Evolutionary conservation across 2,888 invertebrate species (phyloP), one percentile per base, ranked within the genome.

Genomic region (Sphaeridia pumilis): DNA sequence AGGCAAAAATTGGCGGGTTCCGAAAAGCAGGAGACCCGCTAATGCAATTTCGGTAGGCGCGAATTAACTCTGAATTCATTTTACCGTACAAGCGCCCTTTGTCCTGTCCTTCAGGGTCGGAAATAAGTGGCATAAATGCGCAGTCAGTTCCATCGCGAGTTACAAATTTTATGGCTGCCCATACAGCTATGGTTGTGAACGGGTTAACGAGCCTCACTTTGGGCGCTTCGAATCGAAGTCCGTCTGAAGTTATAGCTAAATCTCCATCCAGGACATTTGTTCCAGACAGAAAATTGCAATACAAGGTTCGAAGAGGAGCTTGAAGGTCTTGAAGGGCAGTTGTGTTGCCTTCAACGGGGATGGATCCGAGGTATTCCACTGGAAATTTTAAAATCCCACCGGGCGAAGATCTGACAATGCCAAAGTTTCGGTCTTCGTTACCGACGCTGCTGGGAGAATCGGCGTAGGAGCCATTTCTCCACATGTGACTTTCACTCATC

Each of bases 81-180:
- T 47, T 36, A 1, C 58, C 57, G 55, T 64, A 65, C 1, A 65
- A 46, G 31, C 62, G 49, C 35, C 63, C 57, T 49, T 65, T 58
- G 38, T 65, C 63, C 51, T 64, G 60, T 38, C 66, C 60, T 46
- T 64, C 61, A 2, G 86, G 84, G 70, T 87, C 86, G 42, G 85
- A 83, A 57, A 85, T 84, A 48, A 90, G 72, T 2, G 90, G 90
- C 59, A 89, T 72, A 69, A 90, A 90, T 31, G 89, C 88, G 68
- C 80, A 84, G 66, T 78, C 76, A 14, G 51, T 58, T 4, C 62
- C 61, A 3, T 58, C 50, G 12, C 34, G 46, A 21, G 83, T 77
- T 5, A 85, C 82, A 68, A 89, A 84, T 70, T 87, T 86, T 2
- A 90, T 82, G 0, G 89, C 88, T 20, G 89, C 89, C 90, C 90